These are phyloP conservation scores for Dermatophagoides farinae DNA, from an alignment of 1,140 invertebrate genomes.

Conservation along the genomic window DNA sequence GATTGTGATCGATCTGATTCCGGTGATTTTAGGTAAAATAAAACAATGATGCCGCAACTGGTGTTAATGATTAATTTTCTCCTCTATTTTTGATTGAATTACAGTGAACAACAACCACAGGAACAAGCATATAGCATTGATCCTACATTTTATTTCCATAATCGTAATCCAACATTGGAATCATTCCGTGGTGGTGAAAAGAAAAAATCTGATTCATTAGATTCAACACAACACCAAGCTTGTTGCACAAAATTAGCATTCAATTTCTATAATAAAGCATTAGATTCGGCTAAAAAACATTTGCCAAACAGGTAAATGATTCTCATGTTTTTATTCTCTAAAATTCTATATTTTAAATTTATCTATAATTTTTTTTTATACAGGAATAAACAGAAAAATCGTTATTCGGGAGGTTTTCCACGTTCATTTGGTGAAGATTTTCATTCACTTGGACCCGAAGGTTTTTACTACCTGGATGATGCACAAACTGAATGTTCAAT, in stretches of 20 bases:
- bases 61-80: no score
- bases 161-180: background rate
- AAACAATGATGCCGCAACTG: no score
- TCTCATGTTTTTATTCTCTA: background rate
- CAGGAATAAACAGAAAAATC: background rate
- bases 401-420: background rate
- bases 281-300: slow-evolving; percentile 8
- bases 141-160: no score
- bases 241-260: slow-evolving; percentile 6
- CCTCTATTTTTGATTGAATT: no score
- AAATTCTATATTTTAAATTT: background rate
- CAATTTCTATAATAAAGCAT: slow-evolving; percentile 10
- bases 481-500: slow-evolving; percentile 5
- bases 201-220: slow-evolving; percentile 2
- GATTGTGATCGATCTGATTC: no score
- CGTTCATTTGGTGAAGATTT: slow-evolving; percentile 10
- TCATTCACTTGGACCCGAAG: slow-evolving; percentile 3
- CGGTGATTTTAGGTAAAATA: no score
- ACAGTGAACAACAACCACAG: no score
- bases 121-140: no score
- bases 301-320: background rate
- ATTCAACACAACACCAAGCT: background rate
- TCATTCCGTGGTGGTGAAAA: background rate
- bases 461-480: slow-evolving; percentile 7
- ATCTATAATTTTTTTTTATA: background rate